Percentiles rank a stretch among this genome's conserved stretches.
phyloP scores from a whole-genome alignment of 2,888 invertebrate genomes.

The Sphaerophoria rueppellii region DNA sequence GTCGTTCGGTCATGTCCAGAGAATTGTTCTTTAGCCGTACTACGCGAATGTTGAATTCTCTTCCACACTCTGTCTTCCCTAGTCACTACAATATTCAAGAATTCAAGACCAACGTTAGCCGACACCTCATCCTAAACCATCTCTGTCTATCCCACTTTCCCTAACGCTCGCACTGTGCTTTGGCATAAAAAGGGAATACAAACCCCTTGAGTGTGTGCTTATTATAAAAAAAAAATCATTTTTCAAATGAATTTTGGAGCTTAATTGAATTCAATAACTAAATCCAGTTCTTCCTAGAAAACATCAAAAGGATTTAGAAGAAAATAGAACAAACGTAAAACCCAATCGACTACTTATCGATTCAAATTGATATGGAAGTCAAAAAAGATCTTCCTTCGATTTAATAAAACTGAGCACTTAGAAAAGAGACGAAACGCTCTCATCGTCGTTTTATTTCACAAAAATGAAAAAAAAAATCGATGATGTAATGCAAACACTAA shows the following conservation, averaged over 20 bases:
- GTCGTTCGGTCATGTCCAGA: too few species aligned
- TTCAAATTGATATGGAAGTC: slow-evolving; percentile 68
- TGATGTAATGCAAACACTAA: slow-evolving; percentile 70
- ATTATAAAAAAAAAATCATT: too few species aligned
- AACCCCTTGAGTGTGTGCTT: too few species aligned
- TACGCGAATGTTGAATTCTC: too few species aligned
- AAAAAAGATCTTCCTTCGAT: slow-evolving; percentile 69
- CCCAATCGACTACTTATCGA: slow-evolving; percentile 63
- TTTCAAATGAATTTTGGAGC: slow-evolving; percentile 13
- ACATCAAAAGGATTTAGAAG: slow-evolving; percentile 53
- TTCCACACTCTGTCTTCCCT: too few species aligned
- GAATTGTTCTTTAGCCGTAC: too few species aligned
- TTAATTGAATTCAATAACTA: slow-evolving; percentile 58
- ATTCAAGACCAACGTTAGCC: too few species aligned
- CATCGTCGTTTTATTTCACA: background rate
- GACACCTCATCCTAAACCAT: too few species aligned
- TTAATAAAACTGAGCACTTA: slow-evolving; percentile 70
- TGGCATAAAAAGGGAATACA: too few species aligned
- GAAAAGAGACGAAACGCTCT: slow-evolving; percentile 24
- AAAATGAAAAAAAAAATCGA: slow-evolving; percentile 15
- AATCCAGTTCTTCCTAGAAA: background rate
- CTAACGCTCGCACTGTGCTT: too few species aligned
- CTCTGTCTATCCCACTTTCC: too few species aligned
- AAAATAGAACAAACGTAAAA: slow-evolving; percentile 31
- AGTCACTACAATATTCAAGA: too few species aligned